A percentile compares a stretch with the other conserved stretches of the same genome.
Conservation (phyloP, 2,797 vertebrate genomes). For the Spheniscus humboldti region DNA sequence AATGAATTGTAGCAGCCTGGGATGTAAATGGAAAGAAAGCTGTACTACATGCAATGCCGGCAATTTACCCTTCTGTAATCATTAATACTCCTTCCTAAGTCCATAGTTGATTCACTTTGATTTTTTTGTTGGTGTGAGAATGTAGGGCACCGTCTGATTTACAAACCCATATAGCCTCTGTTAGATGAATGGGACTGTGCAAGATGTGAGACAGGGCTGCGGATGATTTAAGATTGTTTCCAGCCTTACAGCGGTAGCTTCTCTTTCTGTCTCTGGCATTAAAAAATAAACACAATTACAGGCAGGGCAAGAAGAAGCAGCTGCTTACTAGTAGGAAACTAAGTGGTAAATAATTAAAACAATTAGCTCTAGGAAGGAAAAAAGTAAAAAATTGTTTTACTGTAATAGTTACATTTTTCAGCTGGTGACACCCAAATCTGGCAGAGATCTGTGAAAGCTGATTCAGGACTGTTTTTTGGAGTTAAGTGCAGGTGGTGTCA, state of each 20-base stretch:
- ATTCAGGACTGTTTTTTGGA: background rate
- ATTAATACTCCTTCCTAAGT: background rate
- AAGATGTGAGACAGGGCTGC: background rate
- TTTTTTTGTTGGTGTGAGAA: background rate
- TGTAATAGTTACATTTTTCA: background rate
- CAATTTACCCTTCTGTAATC: background rate
- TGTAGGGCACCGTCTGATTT: background rate
- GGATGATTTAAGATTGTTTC: background rate
- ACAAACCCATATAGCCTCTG: background rate
- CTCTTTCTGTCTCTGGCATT: background rate
- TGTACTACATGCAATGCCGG: background rate
- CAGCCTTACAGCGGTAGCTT: background rate
- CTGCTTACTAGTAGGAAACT: background rate
- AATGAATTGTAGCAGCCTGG: background rate
- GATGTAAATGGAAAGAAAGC: background rate
- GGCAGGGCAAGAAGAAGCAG: background rate
- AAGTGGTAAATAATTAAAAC: background rate
- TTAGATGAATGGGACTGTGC: background rate
- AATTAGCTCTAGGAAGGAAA: background rate
- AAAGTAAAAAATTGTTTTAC: background rate
- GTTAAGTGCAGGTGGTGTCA: background rate
- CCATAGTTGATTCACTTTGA: background rate
- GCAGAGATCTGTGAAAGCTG: background rate
- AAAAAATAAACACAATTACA: background rate
- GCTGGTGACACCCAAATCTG: background rate